phyloP scores from a whole-genome alignment of 2,113 vertebrate genomes.

The Hystrix cristata region DNA sequence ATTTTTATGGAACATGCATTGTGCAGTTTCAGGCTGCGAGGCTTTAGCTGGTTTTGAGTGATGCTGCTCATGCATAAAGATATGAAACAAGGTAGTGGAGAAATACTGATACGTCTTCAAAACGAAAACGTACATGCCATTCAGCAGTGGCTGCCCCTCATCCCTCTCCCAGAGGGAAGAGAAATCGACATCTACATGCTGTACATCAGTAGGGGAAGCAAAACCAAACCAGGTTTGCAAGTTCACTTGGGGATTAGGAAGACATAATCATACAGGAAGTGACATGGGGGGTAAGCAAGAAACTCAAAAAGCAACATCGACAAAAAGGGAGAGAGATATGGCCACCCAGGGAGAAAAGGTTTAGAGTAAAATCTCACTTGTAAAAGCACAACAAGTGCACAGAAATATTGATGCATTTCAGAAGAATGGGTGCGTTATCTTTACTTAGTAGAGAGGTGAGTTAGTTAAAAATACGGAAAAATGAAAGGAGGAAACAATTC shows the following conservation, averaged over 20 bases:
- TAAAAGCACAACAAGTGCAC: not conserved
- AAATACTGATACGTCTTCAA: not conserved
- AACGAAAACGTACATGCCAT: slow-evolving; percentile 23
- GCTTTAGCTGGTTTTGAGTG: slow-evolving; percentile 38
- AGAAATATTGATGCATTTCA: not conserved
- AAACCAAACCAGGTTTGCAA: slow-evolving; percentile 18
- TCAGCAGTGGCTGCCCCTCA: slow-evolving; percentile 23
- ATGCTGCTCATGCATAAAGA: slow-evolving; percentile 69
- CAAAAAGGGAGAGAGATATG: not conserved
- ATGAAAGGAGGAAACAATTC: not conserved
- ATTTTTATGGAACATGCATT: not conserved
- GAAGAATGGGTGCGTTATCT: not conserved
- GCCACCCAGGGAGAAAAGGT: not conserved
- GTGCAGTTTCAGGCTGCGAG: slow-evolving; percentile 61
- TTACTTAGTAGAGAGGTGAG: not conserved
- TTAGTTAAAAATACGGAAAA: not conserved
- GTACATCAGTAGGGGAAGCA: slow-evolving; percentile 12
- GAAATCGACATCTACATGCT: not conserved
- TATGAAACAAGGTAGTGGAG: slow-evolving; percentile 51
- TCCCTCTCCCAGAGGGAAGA: slow-evolving; percentile 35
- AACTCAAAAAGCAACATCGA: not conserved
- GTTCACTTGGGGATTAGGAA: slow-evolving; percentile 42
- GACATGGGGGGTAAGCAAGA: not conserved
- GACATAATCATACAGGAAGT: slow-evolving; percentile 30
- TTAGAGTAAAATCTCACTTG: not conserved